Conservation (phyloP, 2,113 vertebrate species). For the Corythornis madagascariensis region DNA sequence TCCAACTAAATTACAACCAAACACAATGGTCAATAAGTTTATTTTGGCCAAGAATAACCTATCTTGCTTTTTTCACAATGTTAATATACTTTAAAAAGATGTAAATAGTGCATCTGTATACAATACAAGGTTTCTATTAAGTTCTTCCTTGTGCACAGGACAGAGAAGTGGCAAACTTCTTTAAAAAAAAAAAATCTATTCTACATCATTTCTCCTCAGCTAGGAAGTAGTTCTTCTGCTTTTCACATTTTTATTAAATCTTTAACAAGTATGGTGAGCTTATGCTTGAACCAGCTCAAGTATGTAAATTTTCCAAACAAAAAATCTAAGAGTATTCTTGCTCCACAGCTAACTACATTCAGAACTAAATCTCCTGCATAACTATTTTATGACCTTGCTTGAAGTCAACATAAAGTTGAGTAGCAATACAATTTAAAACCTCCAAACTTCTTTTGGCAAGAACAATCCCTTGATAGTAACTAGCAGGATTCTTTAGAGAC, state of each 20-base stretch:
- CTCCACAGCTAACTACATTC: neutral
- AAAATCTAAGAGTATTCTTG: neutral
- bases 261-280: neutral
- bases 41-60: neutral
- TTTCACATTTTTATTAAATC: neutral
- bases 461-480: neutral
- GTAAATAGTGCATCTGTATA: neutral
- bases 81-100: neutral
- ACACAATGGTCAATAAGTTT: neutral
- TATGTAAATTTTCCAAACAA: neutral
- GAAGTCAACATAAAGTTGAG: neutral
- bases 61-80: neutral
- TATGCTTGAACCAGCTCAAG: neutral
- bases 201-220: neutral
- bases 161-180: neutral
- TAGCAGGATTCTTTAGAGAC: neutral
- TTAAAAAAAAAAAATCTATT: neutral
- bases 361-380: neutral
- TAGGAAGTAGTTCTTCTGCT: neutral
- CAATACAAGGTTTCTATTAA: neutral
- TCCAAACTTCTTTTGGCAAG: neutral
- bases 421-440: neutral
- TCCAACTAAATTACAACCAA: neutral
- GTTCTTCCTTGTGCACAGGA: neutral
- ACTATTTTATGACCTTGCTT: slow-evolving; percentile 18